These are phyloP conservation scores for Caretta caretta DNA, from an alignment of 2,113 vertebrate genomes.

Conservation along the genomic window DNA sequence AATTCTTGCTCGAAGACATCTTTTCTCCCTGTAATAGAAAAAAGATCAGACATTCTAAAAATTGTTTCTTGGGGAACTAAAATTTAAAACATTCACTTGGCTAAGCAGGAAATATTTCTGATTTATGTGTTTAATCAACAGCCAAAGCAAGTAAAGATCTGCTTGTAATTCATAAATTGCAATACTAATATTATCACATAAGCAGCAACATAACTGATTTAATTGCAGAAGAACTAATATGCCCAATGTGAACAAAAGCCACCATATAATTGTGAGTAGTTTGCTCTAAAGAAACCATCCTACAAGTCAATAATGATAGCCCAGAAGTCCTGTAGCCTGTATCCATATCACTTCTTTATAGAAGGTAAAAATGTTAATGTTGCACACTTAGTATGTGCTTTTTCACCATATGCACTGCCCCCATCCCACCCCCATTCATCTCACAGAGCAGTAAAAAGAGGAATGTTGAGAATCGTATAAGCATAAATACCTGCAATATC, in stretches of 20 bases:
- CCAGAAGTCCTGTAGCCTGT: rapidly evolving
- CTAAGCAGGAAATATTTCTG: conserved; percentile 49
- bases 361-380: rapidly evolving
- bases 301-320: not conserved
- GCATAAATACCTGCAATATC: not conserved
- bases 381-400: too few species aligned
- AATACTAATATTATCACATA: conserved; percentile 51
- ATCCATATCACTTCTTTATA: rapidly evolving
- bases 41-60: conserved; percentile 20
- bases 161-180: conserved; percentile 70
- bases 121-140: conserved; percentile 56
- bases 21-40: conserved; percentile 62
- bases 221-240: conserved; percentile 10
- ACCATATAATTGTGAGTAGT: not conserved
- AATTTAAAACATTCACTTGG: conserved; percentile 47
- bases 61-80: conserved; percentile 43
- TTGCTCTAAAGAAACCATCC: rapidly evolving
- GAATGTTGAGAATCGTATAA: rapidly evolving
- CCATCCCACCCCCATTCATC: rapidly evolving
- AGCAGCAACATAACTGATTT: conserved; percentile 22
- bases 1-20: conserved; percentile 61
- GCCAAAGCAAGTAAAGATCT: conserved; percentile 76
- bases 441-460: not conserved
- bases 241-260: not conserved
- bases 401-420: not conserved